Percentiles rank a stretch among this genome's conserved stretches.
Evolutionary conservation across 2,797 vertebrate species (phyloP).

Genomic region (Crypturellus tataupa): DNA sequence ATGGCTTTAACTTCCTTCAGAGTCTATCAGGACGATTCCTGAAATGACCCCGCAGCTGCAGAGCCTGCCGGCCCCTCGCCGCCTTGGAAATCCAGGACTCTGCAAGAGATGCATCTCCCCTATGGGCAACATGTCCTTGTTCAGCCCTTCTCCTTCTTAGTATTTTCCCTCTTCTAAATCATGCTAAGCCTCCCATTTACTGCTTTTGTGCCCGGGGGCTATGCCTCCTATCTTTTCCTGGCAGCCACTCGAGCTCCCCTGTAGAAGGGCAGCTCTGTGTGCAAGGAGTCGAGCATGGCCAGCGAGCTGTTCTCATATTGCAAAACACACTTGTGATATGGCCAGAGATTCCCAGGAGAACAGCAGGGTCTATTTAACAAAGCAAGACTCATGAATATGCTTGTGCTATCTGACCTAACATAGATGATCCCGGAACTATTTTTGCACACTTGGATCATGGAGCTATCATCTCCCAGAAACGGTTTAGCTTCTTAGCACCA

Average conservation of each 20-base stretch:
- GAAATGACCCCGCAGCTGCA: background rate
- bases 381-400: background rate
- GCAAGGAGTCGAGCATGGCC: background rate
- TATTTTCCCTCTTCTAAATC: background rate
- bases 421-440: background rate
- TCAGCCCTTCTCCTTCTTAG: background rate
- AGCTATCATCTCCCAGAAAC: background rate
- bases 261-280: background rate
- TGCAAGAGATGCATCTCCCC: background rate
- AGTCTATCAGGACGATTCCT: background rate
- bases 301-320: background rate
- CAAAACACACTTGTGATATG: background rate
- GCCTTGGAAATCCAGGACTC: background rate
- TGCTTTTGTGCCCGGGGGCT: background rate
- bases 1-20: background rate
- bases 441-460: background rate
- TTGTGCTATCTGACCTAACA: background rate
- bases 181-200: background rate
- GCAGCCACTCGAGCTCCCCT: rapidly evolving
- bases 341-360: background rate
- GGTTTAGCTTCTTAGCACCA: background rate
- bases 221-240: background rate
- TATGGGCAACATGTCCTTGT: background rate
- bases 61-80: rapidly evolving
- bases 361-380: background rate